These are phyloP conservation scores for Diorhabda sublineata DNA, from an alignment of 1,140 invertebrate genomes.

Conservation along the genomic window DNA sequence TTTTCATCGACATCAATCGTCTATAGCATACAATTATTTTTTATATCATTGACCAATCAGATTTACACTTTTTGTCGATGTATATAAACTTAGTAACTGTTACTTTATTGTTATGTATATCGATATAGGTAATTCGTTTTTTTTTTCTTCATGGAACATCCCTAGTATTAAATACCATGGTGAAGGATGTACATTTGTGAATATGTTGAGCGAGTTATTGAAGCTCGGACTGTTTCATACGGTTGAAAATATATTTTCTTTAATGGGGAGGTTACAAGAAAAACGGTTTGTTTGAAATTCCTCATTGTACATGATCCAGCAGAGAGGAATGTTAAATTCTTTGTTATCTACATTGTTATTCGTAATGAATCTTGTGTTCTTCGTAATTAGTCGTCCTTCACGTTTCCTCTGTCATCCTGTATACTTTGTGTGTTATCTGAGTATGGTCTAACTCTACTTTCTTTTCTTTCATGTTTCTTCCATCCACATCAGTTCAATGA, in stretches of 20 bases:
- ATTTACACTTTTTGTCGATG: constrained; percentile 48
- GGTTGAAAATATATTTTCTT: neutral
- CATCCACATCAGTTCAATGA: too few relatives aligned
- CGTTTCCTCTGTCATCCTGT: too few relatives aligned
- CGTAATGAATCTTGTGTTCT: too few relatives aligned
- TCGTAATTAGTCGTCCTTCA: too few relatives aligned
- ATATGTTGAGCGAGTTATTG: constrained; percentile 42
- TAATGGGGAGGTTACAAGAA: too few relatives aligned
- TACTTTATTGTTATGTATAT: constrained; percentile 44
- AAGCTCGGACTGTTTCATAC: constrained; percentile 35
- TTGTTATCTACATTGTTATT: too few relatives aligned
- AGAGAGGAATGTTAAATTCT: too few relatives aligned
- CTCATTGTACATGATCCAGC: too few relatives aligned
- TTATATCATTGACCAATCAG: constrained; percentile 49
- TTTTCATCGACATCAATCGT: constrained; percentile 26
- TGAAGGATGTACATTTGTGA: constrained; percentile 47
- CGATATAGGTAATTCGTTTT: constrained; percentile 38
- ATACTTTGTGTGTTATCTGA: too few relatives aligned
- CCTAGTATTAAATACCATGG: constrained; percentile 44
- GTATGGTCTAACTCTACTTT: too few relatives aligned
- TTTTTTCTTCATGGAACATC: constrained; percentile 36
- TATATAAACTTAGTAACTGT: constrained; percentile 47
- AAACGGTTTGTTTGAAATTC: too few relatives aligned
- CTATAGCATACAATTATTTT: constrained; percentile 42
- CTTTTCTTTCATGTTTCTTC: too few relatives aligned